Evolutionary conservation across 2,888 invertebrate genomes (phyloP).

Genomic region (Epinotia brunnichana): DNA sequence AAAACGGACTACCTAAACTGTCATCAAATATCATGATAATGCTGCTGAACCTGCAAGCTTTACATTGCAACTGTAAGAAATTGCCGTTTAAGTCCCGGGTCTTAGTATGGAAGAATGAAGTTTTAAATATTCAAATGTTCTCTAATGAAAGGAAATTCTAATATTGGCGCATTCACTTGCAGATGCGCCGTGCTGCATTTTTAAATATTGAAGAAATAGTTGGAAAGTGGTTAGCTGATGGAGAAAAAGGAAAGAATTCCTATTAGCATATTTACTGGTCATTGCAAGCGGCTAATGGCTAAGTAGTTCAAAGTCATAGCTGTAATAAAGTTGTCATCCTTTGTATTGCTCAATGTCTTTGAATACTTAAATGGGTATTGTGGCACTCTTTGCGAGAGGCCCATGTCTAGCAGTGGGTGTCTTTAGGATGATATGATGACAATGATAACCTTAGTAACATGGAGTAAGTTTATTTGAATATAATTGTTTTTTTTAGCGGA

Average conservation of each 20-base stretch:
- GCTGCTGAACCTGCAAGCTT: too few species aligned
- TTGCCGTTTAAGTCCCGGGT: conserved; percentile 8
- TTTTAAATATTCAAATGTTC: conserved; percentile 36
- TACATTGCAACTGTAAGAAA: background rate
- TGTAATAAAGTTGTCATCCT: background rate
- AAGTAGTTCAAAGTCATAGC: background rate
- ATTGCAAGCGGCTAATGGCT: conserved; percentile 6
- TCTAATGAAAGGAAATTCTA: conserved; percentile 42
- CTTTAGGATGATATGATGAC: too few species aligned
- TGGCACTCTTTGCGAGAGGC: too few species aligned
- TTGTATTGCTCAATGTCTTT: too few species aligned
- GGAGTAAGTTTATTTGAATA: background rate
- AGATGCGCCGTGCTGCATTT: conserved; percentile 34
- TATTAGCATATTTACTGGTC: conserved; percentile 22
- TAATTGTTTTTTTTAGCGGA: background rate
- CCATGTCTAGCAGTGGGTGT: too few species aligned
- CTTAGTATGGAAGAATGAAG: conserved; percentile 24
- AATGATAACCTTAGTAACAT: too few species aligned
- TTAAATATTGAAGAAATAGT: conserved; percentile 35
- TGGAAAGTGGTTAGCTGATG: conserved; percentile 20
- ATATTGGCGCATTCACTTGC: conserved; percentile 32
- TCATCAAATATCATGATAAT: too few species aligned
- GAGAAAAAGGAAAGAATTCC: conserved; percentile 21
- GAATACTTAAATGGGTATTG: too few species aligned
- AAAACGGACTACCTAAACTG: too few species aligned